These are phyloP conservation scores for Mylabris phalerata DNA, from an alignment of 1,140 invertebrate species.

Conservation along the genomic window DNA sequence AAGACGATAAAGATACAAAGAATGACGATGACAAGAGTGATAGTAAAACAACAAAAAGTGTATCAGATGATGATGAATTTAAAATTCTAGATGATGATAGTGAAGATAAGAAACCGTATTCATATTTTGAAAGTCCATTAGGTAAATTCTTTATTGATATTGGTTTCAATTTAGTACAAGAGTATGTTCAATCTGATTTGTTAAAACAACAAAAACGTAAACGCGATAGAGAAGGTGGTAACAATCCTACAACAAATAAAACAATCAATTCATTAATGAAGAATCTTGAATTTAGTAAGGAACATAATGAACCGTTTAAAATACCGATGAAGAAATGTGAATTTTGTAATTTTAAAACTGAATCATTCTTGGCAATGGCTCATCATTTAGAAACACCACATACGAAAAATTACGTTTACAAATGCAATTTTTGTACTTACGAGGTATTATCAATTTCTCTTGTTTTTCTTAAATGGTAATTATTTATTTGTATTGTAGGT, in stretches of 20 bases:
- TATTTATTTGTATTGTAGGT: conserved; percentile 33
- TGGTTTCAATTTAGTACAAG: conserved; percentile 84
- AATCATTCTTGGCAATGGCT: conserved; percentile 78
- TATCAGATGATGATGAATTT: conserved; percentile 36
- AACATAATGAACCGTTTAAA: conserved; percentile 80
- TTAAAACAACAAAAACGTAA: conserved; percentile 81
- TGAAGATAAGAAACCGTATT: conserved; percentile 47
- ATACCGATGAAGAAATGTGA: conserved; percentile 72
- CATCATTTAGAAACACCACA: conserved; percentile 90
- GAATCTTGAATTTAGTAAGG: conserved; percentile 80
- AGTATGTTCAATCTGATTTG: conserved; percentile 87
- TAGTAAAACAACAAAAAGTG: conserved; percentile 39
- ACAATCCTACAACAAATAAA: conserved; percentile 62
- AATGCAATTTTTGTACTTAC: conserved; percentile 81
- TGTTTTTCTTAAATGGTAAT: background rate
- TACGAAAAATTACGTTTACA: conserved; percentile 77
- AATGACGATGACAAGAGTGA: conserved; percentile 38
- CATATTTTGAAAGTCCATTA: conserved; percentile 77
- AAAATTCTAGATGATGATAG: conserved; percentile 42
- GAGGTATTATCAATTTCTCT: conserved; percentile 44
- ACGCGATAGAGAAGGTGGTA: conserved; percentile 55
- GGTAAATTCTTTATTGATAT: conserved; percentile 92
- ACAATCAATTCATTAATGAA: conserved; percentile 73
- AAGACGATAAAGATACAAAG: conserved; percentile 39
- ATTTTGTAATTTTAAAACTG: conserved; percentile 88